Base-by-base conservation (phyloP, 2,888 invertebrate species). In the Scelioninae gen. 1 region DNA sequence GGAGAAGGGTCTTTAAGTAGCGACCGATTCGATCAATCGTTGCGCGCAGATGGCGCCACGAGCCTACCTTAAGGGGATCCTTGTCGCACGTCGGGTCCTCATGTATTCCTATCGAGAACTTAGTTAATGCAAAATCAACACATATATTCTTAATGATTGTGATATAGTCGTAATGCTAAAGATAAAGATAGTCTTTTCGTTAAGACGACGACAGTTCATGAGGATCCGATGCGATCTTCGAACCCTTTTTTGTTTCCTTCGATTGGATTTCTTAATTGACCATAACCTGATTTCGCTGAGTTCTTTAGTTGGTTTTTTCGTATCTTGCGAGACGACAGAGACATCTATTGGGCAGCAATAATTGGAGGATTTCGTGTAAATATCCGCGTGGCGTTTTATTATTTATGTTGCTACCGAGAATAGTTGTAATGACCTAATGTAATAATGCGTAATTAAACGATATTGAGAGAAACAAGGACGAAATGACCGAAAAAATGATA, bases 371-470 rank as follows among this genome's bases (percentile, higher is more conserved):
- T 84, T 79, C 84, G 86, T 91, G 91, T 90, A 91, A 88, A 91
- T 91, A 91, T 86, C 86, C 88, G 88, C 88, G 90, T 89, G 88
- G 87, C 88, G 88, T 90, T 79, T 90, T n/a, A 89, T 89, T 90
- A 91, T 90, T 91, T 90, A 90, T 91, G 89, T 91, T 90, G 88
- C 88, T 88, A 87, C 86, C 86, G 83, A 88, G 86, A 85, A 87
- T 86, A 87, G 85, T 87, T 88, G 86, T 89, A 89, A 89, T 87
- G 86, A 88, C 86, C 86, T 89, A 88, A 86, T 87, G 83, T 89
- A 88, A 81, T 66, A 75, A 76, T 45, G 71, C 76, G 76, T 72
- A 66, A 77, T 58, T 75, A 74, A 80, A 71, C 13, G 65, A 71
- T 58, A 58, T 32, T 49, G 55, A 45, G 31, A 38, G 49, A 43